These are phyloP conservation scores for Exaiptasia diaphana DNA, from an alignment of 64 coral and sea anemone genomes.

Conservation along the genomic window DNA sequence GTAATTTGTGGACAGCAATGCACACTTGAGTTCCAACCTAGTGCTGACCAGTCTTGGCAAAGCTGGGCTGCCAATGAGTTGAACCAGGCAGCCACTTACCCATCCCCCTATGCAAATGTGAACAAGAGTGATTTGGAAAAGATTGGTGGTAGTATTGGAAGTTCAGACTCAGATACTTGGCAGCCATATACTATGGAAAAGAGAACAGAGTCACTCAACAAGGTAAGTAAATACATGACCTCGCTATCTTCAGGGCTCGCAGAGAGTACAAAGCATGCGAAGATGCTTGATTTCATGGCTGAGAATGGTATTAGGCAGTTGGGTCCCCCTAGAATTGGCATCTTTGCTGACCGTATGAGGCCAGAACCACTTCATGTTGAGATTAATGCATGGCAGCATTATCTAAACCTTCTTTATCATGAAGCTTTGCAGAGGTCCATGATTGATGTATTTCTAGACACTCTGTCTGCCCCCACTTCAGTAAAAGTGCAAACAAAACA, in stretches of 20 bases:
- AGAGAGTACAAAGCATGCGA: neutral
- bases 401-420: conserved; percentile 1
- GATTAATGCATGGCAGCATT: conserved; percentile 38
- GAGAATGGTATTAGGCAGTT: neutral
- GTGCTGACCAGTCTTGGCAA: conserved; percentile 51
- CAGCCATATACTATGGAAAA: neutral
- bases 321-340: neutral
- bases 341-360: conserved; percentile 14
- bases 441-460: conserved; percentile 7
- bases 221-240: too few species aligned
- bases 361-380: conserved; percentile 40
- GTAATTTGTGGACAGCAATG: conserved; percentile 2
- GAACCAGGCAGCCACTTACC: conserved; percentile 33
- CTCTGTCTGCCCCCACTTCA: neutral
- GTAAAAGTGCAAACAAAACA: too few species aligned
- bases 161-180: neutral
- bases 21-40: conserved; percentile 43
- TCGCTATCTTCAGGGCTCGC: too few species aligned
- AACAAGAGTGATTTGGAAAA: conserved; percentile 1
- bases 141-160: conserved; percentile 5
- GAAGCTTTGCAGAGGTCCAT: conserved; percentile 26
- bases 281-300: neutral
- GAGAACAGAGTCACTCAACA: too few species aligned
- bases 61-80: conserved; percentile 25
- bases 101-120: conserved; percentile 56